Conservation (phyloP, 2,888 invertebrate species). For the Andrena praecox region DNA sequence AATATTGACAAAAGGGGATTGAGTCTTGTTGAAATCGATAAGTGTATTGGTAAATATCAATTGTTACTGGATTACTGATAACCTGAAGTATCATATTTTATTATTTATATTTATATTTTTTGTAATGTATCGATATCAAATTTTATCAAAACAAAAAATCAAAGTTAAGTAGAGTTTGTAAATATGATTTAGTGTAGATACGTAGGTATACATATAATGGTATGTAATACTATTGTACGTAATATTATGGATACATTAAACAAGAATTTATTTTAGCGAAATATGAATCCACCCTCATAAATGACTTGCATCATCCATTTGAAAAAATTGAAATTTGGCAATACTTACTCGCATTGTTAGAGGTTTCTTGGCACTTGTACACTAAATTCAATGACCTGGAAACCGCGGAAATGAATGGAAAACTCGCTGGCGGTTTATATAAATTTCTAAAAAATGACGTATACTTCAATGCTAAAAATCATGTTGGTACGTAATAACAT, state of each 20-base stretch:
- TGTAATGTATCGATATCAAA: no score
- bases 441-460: constrained; percentile 86
- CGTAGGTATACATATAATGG: no score
- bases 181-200: no score
- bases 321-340: constrained; percentile 88
- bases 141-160: neutral
- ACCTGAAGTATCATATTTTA: neutral
- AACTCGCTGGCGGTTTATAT: constrained; percentile 86
- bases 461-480: constrained; percentile 84
- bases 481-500: constrained; percentile 82
- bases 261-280: constrained; percentile 48
- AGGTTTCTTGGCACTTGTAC: constrained; percentile 86
- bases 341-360: constrained; percentile 87
- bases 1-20: constrained; percentile 85
- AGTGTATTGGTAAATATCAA: constrained; percentile 81
- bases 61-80: neutral
- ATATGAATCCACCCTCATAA: constrained; percentile 77
- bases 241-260: neutral
- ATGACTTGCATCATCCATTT: constrained; percentile 86
- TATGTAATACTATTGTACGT: neutral
- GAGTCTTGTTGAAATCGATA: constrained; percentile 86
- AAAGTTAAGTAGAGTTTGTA: neutral
- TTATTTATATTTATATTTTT: neutral
- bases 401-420: constrained; percentile 84
- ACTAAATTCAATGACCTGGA: constrained; percentile 83